Conservation (phyloP, 2,888 invertebrate genomes). For the Eupithecia abbreviata region DNA sequence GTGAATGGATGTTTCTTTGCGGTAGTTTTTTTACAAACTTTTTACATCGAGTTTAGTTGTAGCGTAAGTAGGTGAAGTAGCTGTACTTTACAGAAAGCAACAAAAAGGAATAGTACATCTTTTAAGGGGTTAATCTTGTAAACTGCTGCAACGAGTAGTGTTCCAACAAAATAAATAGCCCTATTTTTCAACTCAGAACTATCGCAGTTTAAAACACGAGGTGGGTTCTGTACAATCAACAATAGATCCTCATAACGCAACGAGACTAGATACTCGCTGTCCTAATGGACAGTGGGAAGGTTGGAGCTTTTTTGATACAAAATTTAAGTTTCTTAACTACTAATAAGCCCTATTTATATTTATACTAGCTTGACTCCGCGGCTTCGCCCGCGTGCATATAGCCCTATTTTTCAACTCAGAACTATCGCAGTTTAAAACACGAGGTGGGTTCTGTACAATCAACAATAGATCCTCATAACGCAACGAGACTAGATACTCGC, state of each 20-base stretch:
- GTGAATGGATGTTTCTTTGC: too few relatives aligned
- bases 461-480: slow-evolving; percentile 34
- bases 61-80: not conserved
- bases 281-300: slow-evolving; percentile 61
- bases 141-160: slow-evolving; percentile 17
- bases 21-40: not conserved
- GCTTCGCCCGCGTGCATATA: too few relatives aligned
- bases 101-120: not conserved
- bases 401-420: slow-evolving; percentile 21
- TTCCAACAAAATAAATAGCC: slow-evolving; percentile 28
- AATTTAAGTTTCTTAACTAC: too few relatives aligned
- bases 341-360: too few relatives aligned
- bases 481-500: slow-evolving; percentile 45
- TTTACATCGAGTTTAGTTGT: not conserved
- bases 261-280: slow-evolving; percentile 52
- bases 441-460: slow-evolving; percentile 22
- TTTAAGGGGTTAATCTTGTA: slow-evolving; percentile 5
- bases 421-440: slow-evolving; percentile 28
- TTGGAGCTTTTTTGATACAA: not conserved
- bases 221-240: slow-evolving; percentile 27
- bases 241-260: slow-evolving; percentile 43
- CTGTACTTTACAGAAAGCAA: not conserved
- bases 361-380: too few relatives aligned
- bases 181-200: slow-evolving; percentile 25
- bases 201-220: slow-evolving; percentile 25